Evolutionary conservation across 1,140 invertebrate genomes (phyloP), one percentile per base, ranked within the genome.

Genomic region (Calycopis cecrops): DNA sequence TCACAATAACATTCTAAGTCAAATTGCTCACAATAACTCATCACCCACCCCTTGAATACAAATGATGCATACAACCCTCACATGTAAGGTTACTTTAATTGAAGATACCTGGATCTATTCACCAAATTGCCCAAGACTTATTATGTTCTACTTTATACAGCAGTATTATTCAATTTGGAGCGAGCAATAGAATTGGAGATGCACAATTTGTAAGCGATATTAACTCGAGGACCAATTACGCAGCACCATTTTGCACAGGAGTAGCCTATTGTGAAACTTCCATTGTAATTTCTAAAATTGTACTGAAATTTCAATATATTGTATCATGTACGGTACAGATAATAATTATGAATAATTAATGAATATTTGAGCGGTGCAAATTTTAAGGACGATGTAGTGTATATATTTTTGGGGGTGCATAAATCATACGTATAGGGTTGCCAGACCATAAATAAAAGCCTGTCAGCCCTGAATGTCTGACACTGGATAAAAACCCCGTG

Each of bases 141-240:
- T 67, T 50, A 57, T 53, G 40, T 37, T 59, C 35, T 35, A 61
- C 59, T 48, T 37, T 40, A 60, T 52, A 48, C 21, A 57, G 55
- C 57, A 61, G 21, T 28, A 28, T 57, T 60, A 62, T 60, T 56
- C 60, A 49, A 48, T 48, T 48, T 33, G 47, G 21, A 48, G 47
- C 47, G 47, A 33, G 47, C 16, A 16, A 48, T 48, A 48, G 44
- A 55, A 55, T 55, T 28, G 53, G 44, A 53, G 52, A 55, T 48
- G 47, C 44, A 55, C 53, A 55, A 55, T 55, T 55, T 55, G 44
- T 55, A 55, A 55, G 34, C 44, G 44, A 55, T 55, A 34, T 12
- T 44, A 48, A 44, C 33, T 55, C 18, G 52, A 52, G 38, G 18
- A 14, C 35, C 38, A 53, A 53, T 53, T 53, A 53, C 52, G 35